Evolutionary conservation across 1,140 invertebrate genomes (phyloP).

Genomic region (Lucilia cuprina): DNA sequence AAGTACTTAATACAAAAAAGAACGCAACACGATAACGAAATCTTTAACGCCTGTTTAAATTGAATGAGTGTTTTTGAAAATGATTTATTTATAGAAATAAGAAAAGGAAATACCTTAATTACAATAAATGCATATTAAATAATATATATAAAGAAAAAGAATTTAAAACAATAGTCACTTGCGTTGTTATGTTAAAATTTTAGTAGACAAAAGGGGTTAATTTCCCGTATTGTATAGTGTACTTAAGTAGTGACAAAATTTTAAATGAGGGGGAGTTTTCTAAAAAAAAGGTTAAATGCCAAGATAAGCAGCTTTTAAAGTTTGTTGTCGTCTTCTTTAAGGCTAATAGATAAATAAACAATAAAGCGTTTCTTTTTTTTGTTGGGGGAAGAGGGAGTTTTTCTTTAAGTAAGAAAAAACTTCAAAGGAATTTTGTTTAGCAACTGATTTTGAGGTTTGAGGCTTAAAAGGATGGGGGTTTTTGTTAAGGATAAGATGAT

Average conservation of each 20-base stretch:
- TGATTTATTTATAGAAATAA: not conserved
- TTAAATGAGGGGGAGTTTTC: not conserved
- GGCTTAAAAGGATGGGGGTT: not conserved
- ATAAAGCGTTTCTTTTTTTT: not conserved
- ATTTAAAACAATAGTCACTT: not conserved
- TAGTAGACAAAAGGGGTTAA: not conserved
- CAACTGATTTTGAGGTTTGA: not conserved
- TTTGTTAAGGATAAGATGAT: not conserved
- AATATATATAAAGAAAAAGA: not conserved
- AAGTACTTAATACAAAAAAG: not conserved
- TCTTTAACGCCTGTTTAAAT: not conserved
- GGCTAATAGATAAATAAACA: slow-evolving; percentile 5
- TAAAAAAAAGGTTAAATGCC: not conserved
- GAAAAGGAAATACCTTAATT: not conserved
- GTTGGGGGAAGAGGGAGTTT: too few species aligned
- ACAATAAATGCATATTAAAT: not conserved
- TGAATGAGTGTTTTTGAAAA: not conserved
- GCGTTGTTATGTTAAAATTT: not conserved
- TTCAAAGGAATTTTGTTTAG: not conserved
- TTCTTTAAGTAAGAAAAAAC: not conserved
- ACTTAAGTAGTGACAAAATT: too few species aligned
- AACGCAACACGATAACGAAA: not conserved
- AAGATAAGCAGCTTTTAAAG: not conserved
- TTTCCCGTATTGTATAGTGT: too few species aligned
- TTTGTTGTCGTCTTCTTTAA: not conserved